A percentile compares a stretch with the other conserved stretches of the same genome.
phyloP scores from a whole-genome alignment of 2,888 invertebrate species.

The Macrosoma leucophasiata region DNA sequence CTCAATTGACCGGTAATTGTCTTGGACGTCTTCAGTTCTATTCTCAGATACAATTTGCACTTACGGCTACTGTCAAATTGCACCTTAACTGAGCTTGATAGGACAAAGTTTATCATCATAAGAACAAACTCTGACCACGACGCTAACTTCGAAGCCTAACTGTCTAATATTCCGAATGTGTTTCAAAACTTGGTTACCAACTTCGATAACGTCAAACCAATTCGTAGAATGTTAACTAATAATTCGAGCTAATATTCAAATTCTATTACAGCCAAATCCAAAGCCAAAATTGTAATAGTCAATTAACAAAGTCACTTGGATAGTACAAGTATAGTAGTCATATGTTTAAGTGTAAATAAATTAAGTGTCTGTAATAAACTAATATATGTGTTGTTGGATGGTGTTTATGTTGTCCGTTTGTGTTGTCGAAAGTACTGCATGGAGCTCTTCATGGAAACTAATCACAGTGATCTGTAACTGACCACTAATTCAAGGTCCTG shows the following conservation, averaged over 20 bases:
- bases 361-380: constrained; percentile 21
- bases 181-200: constrained; percentile 3
- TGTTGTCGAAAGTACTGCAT: constrained; percentile 50
- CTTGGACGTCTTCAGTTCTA: constrained; percentile 61
- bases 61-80: constrained; percentile 57
- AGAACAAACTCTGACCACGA: constrained; percentile 7
- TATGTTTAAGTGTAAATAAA: constrained; percentile 23
- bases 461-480: constrained; percentile 36
- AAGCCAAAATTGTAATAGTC: constrained; percentile 41
- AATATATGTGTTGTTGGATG: constrained; percentile 31
- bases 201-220: constrained; percentile 29
- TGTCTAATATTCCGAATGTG: too few relatives aligned
- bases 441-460: constrained; percentile 36
- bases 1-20: constrained; percentile 71
- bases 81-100: constrained; percentile 49
- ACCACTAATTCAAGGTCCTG: constrained; percentile 36
- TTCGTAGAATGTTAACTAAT: constrained; percentile 11
- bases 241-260: constrained; percentile 2
- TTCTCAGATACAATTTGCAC: constrained; percentile 70
- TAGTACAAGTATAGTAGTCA: constrained; percentile 27
- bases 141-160: background rate
- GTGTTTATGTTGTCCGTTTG: constrained; percentile 34
- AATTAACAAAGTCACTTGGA: constrained; percentile 28
- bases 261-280: constrained; percentile 41
- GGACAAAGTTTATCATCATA: constrained; percentile 32